phyloP scores from a whole-genome alignment of 2,797 vertebrate genomes.

The Cyprinodon diabolis region DNA sequence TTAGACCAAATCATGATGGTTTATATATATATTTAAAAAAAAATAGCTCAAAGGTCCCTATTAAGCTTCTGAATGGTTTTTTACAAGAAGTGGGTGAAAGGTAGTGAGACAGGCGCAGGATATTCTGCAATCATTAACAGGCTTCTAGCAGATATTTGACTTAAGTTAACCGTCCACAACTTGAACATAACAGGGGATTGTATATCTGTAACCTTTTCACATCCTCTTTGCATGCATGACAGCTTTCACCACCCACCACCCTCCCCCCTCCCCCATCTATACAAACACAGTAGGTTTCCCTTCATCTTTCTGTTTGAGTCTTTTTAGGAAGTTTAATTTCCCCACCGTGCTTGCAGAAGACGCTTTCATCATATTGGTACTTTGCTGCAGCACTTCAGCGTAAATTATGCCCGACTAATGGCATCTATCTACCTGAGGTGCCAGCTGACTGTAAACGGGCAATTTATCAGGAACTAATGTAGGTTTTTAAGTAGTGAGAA shows the following conservation, averaged over 20 bases:
- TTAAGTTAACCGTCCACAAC: constrained; percentile 2
- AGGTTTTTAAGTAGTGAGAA: neutral
- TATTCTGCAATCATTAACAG: constrained; percentile 68
- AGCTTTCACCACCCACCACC: too few relatives aligned
- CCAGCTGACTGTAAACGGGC: neutral
- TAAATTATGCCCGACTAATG: constrained; percentile 3
- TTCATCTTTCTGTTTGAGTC: constrained; percentile 14
- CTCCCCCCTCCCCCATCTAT: neutral
- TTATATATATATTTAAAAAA: constrained; percentile 1
- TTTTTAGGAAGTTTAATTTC: constrained; percentile 15
- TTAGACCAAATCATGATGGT: neutral
- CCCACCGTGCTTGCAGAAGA: neutral
- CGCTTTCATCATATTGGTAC: neutral
- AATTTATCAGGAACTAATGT: neutral
- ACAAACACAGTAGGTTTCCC: constrained; percentile 1
- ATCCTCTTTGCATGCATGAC: neutral
- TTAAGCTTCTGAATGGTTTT: constrained; percentile 29
- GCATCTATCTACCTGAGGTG: constrained; percentile 3
- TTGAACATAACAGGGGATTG: neutral
- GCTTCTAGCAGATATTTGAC: constrained; percentile 34
- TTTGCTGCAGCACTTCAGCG: neutral
- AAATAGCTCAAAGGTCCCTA: constrained; percentile 27
- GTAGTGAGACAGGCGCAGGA: constrained; percentile 29
- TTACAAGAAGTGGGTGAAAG: constrained; percentile 68
- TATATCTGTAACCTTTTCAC: neutral